Evolutionary conservation across 1,140 invertebrate genomes (phyloP).

Genomic region (Solen grandis): DNA sequence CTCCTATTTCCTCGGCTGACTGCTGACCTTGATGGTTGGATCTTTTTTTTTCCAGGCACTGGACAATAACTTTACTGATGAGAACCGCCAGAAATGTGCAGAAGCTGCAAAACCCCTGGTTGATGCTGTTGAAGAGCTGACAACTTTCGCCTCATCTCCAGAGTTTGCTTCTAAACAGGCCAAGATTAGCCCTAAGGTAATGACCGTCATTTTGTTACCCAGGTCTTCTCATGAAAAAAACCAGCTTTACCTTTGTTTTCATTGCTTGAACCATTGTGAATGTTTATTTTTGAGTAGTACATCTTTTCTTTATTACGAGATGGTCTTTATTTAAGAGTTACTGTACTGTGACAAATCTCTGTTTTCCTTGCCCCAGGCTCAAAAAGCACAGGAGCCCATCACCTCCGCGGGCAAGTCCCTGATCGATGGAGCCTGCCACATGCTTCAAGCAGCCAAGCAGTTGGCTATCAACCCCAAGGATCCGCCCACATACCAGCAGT

Average conservation of each 20-base stretch:
- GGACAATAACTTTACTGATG: conserved; percentile 90
- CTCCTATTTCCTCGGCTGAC: too few relatives aligned
- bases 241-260: background rate
- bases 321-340: too few relatives aligned
- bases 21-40: too few relatives aligned
- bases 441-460: conserved; percentile 94
- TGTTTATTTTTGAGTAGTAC: too few relatives aligned
- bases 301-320: too few relatives aligned
- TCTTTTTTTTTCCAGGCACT: conserved; percentile 82
- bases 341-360: too few relatives aligned
- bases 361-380: too few relatives aligned
- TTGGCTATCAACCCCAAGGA: conserved; percentile 94
- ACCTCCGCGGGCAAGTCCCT: conserved; percentile 90
- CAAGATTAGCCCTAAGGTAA: conserved; percentile 88
- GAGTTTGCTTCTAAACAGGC: conserved; percentile 96
- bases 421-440: conserved; percentile 91
- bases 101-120: conserved; percentile 92
- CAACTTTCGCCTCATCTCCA: conserved; percentile 94
- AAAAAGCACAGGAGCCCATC: conserved; percentile 91
- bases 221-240: too few relatives aligned
- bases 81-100: conserved; percentile 88
- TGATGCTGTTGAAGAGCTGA: conserved; percentile 95
- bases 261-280: too few relatives aligned
- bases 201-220: background rate
- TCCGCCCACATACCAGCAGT: conserved; percentile 94